These are phyloP conservation scores for Coenonympha glycerion DNA, from an alignment of 2,888 invertebrate genomes.

Conservation along the genomic window DNA sequence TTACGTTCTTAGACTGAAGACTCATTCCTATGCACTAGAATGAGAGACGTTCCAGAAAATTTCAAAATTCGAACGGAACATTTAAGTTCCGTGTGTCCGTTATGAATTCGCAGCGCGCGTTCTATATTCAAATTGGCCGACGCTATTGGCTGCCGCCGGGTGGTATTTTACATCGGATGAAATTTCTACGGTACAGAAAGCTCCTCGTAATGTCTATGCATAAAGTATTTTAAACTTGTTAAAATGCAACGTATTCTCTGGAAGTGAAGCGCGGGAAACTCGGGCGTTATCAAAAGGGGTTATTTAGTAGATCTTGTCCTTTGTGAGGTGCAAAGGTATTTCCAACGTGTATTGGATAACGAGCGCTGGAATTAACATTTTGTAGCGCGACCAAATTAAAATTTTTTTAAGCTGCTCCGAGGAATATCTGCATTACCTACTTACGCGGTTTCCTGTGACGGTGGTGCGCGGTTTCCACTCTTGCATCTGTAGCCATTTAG, in stretches of 20 bases:
- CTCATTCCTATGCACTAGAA: slow-evolving; percentile 7
- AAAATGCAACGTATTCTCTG: slow-evolving; percentile 66
- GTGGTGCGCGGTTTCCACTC: too few relatives aligned
- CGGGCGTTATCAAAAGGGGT: slow-evolving; percentile 47
- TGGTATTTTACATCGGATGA: slow-evolving; percentile 50
- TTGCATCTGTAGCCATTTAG: too few relatives aligned
- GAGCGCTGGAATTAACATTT: slow-evolving; percentile 18
- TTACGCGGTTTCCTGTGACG: neutral
- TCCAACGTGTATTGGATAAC: slow-evolving; percentile 27
- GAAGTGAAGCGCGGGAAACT: slow-evolving; percentile 35
- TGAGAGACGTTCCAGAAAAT: slow-evolving; percentile 18
- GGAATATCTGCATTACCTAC: neutral
- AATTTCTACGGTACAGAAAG: slow-evolving; percentile 50
- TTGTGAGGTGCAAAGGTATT: slow-evolving; percentile 43
- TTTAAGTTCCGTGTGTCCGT: slow-evolving; percentile 68
- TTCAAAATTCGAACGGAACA: slow-evolving; percentile 26
- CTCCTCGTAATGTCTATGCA: slow-evolving; percentile 69
- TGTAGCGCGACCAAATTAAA: slow-evolving; percentile 8
- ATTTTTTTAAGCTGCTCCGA: neutral
- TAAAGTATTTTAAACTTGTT: slow-evolving; percentile 74
- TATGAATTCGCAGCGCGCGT: slow-evolving; percentile 68
- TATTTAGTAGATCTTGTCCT: slow-evolving; percentile 48
- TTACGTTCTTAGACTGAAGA: too few relatives aligned
- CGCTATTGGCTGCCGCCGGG: slow-evolving; percentile 39
- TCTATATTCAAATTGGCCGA: slow-evolving; percentile 72